These are phyloP conservation scores for Serrognathus titanus DNA, from an alignment of 2,888 invertebrate genomes.

Conservation along the genomic window DNA sequence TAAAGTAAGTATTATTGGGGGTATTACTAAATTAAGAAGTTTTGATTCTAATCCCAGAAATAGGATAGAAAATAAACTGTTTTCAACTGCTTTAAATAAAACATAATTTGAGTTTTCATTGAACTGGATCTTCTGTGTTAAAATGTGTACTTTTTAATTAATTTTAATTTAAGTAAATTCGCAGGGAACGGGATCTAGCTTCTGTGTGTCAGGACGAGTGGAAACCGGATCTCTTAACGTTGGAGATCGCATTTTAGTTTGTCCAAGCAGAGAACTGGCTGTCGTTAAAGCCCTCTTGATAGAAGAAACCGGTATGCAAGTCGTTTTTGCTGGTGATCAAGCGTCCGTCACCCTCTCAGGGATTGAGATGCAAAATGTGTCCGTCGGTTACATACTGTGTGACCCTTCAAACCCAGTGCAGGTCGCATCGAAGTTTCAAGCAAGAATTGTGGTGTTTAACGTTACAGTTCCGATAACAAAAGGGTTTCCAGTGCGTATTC, in stretches of 20 bases:
- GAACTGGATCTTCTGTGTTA: no score
- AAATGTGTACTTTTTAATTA: no score
- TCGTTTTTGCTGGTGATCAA: conserved; percentile 94
- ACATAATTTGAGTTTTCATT: no score
- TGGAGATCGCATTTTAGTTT: conserved; percentile 83
- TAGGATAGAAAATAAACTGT: no score
- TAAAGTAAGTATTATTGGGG: conserved; percentile 67
- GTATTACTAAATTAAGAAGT: no score
- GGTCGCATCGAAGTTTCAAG: conserved; percentile 77
- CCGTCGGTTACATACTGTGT: conserved; percentile 84
- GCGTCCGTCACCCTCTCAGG: conserved; percentile 78
- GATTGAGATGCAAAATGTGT: conserved; percentile 80
- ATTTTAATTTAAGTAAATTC: conserved; percentile 9
- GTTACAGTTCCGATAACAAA: conserved; percentile 86
- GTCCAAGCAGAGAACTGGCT: conserved; percentile 82
- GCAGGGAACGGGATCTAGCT: conserved; percentile 78
- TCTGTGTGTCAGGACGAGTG: conserved; percentile 86
- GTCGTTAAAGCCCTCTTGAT: conserved; percentile 72
- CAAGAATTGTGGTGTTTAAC: conserved; percentile 92
- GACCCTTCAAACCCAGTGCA: conserved; percentile 78
- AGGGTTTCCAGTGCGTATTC: conserved; percentile 69
- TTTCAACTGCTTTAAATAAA: no score
- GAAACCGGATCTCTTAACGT: conserved; percentile 86
- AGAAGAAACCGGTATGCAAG: conserved; percentile 67
- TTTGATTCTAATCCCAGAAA: no score